Percentiles rank a stretch among this genome's conserved stretches.
phyloP scores from a whole-genome alignment of 2,113 vertebrate species.

The Otus sunia region DNA sequence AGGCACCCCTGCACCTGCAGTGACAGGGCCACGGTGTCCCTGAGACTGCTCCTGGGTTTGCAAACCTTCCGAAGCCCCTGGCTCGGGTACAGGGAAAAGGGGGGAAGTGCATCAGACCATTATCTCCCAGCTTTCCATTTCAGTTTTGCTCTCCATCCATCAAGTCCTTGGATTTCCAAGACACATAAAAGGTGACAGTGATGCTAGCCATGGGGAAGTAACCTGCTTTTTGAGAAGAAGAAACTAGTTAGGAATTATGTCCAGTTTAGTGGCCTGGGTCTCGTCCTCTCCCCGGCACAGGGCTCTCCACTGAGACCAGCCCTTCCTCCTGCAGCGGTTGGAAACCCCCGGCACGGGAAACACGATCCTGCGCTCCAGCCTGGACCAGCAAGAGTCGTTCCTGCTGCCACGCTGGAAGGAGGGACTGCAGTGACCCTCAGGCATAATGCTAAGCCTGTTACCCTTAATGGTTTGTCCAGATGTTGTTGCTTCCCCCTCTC shows the following conservation, averaged over 20 bases:
- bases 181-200: background rate
- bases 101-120: background rate
- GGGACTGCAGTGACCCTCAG: background rate
- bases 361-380: background rate
- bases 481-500: background rate
- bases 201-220: background rate
- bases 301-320: background rate
- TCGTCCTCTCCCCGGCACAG: background rate
- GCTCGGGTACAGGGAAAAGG: background rate
- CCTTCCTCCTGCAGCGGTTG: background rate
- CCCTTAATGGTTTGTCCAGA: slow-evolving; percentile 25
- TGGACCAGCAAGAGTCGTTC: background rate
- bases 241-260: background rate
- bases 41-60: background rate
- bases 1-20: accelerated
- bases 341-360: background rate
- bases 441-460: background rate
- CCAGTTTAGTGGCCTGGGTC: background rate
- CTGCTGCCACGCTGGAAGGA: background rate
- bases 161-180: background rate
- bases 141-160: background rate
- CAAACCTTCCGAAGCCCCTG: background rate
- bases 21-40: background rate
- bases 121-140: background rate
- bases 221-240: background rate